These are phyloP conservation scores for Macquaria australasica DNA, from an alignment of 2,113 vertebrate genomes.

Conservation along the genomic window DNA sequence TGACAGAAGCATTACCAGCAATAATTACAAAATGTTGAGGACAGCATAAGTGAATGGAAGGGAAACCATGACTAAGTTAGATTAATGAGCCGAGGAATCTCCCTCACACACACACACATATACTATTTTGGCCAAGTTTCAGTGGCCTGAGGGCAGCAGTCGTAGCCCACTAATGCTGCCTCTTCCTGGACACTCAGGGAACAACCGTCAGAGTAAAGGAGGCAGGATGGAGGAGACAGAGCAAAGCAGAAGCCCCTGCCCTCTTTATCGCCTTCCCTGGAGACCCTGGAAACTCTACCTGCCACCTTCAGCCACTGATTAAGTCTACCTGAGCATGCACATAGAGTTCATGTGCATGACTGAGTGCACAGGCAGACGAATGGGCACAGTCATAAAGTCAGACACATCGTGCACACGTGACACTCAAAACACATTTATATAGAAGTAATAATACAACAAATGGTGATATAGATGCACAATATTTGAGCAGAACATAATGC, in stretches of 20 bases:
- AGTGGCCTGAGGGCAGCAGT: conserved; percentile 37
- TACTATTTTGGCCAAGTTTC: conserved; percentile 50
- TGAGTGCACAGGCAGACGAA: conserved; percentile 38
- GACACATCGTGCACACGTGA: conserved; percentile 59
- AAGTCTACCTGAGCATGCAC: conserved; percentile 54
- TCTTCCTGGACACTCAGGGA: conserved; percentile 54
- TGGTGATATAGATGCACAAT: conserved; percentile 1
- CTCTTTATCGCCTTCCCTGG: conserved; percentile 55
- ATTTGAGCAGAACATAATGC: conserved; percentile 15
- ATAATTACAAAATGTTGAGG: conserved; percentile 51
- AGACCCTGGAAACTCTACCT: conserved; percentile 48
- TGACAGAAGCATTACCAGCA: conserved; percentile 51
- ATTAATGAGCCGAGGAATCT: conserved; percentile 68
- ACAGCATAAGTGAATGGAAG: conserved; percentile 42
- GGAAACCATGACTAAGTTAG: conserved; percentile 65
- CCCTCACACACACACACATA: conserved; percentile 23
- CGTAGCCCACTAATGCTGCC: conserved; percentile 34
- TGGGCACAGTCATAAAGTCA: conserved; percentile 25
- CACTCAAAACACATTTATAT: conserved; percentile 27
- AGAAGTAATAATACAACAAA: conserved; percentile 24
- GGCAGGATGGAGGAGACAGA: conserved; percentile 59
- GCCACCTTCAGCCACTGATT: conserved; percentile 58
- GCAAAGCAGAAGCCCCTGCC: conserved; percentile 54
- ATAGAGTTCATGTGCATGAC: conserved; percentile 34
- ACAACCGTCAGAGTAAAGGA: conserved; percentile 63